phyloP scores from a whole-genome alignment of 2,797 vertebrate genomes.

The Pangasius larnaudii region DNA sequence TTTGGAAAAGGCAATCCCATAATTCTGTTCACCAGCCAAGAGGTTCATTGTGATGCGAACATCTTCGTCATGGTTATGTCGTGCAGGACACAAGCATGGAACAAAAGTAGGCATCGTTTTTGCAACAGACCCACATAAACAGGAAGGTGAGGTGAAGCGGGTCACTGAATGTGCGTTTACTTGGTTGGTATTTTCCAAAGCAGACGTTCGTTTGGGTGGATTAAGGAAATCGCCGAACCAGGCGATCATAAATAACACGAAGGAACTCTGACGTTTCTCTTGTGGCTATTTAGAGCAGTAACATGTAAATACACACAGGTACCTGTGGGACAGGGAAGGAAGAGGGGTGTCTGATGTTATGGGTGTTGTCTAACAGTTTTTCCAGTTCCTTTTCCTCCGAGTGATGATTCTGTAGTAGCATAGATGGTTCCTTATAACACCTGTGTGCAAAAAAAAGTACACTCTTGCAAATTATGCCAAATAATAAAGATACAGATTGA shows the following conservation, averaged over 20 bases:
- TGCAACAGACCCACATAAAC: conserved; percentile 30
- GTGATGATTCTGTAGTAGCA: not conserved
- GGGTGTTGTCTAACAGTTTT: not conserved
- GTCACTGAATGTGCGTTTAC: conserved; percentile 3
- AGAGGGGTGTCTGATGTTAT: not conserved
- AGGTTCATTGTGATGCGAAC: not conserved
- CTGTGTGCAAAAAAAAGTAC: not conserved
- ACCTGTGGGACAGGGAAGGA: conserved; percentile 11
- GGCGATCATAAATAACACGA: conserved; percentile 30
- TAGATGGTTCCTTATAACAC: conserved; percentile 2
- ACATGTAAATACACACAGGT: conserved; percentile 7
- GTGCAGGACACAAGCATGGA: not conserved
- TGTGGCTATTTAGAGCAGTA: conserved; percentile 21
- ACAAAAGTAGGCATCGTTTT: conserved; percentile 17
- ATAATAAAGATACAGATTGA: not conserved
- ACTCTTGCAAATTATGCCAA: not conserved
- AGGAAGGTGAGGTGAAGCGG: conserved; percentile 37
- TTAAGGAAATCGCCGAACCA: conserved; percentile 16
- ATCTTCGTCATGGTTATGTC: not conserved
- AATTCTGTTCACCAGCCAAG: not conserved
- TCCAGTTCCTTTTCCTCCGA: conserved; percentile 16
- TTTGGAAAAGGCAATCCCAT: not conserved
- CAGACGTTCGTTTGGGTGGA: conserved; percentile 24
- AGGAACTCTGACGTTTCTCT: conserved; percentile 17
- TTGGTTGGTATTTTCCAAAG: conserved; percentile 24